A percentile compares a stretch with the other conserved stretches of the same genome.
Conservation (phyloP, 2,888 invertebrate species). For the Drosophila lacicola region DNA sequence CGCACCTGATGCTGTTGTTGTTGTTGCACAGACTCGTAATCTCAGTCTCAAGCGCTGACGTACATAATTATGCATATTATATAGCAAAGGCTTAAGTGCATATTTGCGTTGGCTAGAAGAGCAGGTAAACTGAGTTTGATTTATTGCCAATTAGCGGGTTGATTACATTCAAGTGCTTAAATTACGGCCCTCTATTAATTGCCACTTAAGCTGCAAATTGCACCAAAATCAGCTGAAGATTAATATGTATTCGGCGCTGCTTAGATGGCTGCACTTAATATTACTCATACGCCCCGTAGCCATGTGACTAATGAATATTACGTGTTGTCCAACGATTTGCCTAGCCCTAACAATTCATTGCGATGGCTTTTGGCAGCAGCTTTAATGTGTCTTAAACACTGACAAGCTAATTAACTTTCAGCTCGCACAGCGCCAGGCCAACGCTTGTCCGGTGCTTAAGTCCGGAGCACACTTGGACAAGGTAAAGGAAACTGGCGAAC, state of each 20-base stretch:
- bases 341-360: slow-evolving; percentile 2
- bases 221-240: slow-evolving; percentile 23
- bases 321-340: slow-evolving; percentile 15
- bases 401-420: slow-evolving; percentile 51
- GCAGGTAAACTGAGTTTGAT: slow-evolving; percentile 49
- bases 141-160: slow-evolving; percentile 61
- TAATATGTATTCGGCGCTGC: slow-evolving; percentile 12
- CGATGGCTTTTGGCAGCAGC: slow-evolving; percentile 8
- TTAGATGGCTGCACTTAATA: slow-evolving; percentile 12
- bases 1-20: slow-evolving; percentile 8
- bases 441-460: not conserved
- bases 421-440: slow-evolving; percentile 28
- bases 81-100: slow-evolving; percentile 54
- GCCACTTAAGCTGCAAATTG: slow-evolving; percentile 38
- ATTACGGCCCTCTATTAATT: slow-evolving; percentile 36
- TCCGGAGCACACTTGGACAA: not conserved
- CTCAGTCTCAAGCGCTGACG: slow-evolving; percentile 24
- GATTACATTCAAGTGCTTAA: slow-evolving; percentile 51
- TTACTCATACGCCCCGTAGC: slow-evolving; percentile 36
- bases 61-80: slow-evolving; percentile 64
- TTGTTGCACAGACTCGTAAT: slow-evolving; percentile 12
- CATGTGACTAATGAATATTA: slow-evolving; percentile 10
- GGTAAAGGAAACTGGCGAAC: slow-evolving; percentile 8
- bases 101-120: slow-evolving; percentile 30
- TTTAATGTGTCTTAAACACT: slow-evolving; percentile 34